Evolutionary conservation across 1,140 invertebrate genomes (phyloP).

Genomic region (Cydia strobilella): DNA sequence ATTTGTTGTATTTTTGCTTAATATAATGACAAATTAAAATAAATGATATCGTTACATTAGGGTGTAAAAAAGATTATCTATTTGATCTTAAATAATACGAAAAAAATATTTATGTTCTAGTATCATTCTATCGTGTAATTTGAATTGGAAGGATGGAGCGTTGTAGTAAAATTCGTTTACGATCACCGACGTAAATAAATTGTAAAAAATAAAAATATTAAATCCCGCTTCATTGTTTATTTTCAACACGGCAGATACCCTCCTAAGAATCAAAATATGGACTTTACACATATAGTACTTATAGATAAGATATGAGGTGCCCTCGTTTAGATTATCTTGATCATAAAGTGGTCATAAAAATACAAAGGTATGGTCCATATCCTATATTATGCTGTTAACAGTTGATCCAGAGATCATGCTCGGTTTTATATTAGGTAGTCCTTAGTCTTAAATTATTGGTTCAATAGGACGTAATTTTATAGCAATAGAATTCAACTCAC

Average conservation of each 20-base stretch:
- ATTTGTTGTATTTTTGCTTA: conserved; percentile 78
- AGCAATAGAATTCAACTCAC: too few relatives aligned
- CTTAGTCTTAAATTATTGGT: too few relatives aligned
- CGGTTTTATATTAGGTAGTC: too few relatives aligned
- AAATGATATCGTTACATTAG: conserved; percentile 77
- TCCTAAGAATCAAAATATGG: neutral
- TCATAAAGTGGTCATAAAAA: too few relatives aligned
- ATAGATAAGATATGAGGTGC: too few relatives aligned
- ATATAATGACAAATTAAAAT: conserved; percentile 79
- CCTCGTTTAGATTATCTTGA: too few relatives aligned
- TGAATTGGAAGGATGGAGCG: conserved; percentile 73
- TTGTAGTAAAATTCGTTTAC: conserved; percentile 79
- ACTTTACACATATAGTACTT: neutral
- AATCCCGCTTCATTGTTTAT: conserved; percentile 72
- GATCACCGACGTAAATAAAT: conserved; percentile 77
- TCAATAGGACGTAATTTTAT: too few relatives aligned
- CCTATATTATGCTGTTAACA: too few relatives aligned
- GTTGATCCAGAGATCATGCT: too few relatives aligned
- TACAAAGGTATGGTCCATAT: too few relatives aligned
- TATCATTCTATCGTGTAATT: conserved; percentile 79
- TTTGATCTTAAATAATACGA: conserved; percentile 79
- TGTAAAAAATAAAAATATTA: conserved; percentile 78
- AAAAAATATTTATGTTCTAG: conserved; percentile 80
- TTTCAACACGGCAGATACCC: conserved; percentile 40
- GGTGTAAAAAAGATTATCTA: conserved; percentile 80